Conservation (phyloP, 2,113 vertebrate species). For the Oenanthe melanoleuca region DNA sequence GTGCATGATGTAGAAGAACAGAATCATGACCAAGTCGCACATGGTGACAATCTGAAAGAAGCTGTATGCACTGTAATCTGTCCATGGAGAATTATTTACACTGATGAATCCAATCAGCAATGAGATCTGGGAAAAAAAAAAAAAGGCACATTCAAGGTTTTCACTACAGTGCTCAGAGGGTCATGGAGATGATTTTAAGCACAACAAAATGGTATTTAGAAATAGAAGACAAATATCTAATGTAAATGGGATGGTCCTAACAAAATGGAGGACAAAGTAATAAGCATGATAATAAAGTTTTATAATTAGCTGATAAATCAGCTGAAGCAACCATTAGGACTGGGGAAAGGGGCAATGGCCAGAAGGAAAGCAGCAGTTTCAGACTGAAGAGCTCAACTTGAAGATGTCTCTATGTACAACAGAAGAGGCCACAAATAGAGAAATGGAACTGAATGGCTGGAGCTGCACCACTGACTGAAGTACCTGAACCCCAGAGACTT, state of each 20-base stretch:
- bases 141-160: not conserved
- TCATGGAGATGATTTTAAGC: not conserved
- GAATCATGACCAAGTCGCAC: conserved; percentile 87
- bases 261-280: not conserved
- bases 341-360: not conserved
- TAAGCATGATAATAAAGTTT: not conserved
- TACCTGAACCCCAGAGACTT: not conserved
- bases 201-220: not conserved
- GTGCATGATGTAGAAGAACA: conserved; percentile 88
- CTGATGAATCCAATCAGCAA: conserved; percentile 89
- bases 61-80: conserved; percentile 76
- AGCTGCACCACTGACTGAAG: not conserved
- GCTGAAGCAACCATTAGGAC: not conserved
- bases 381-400: not conserved
- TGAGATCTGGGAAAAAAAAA: conserved; percentile 72
- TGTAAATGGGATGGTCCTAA: not conserved
- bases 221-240: not conserved
- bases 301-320: not conserved
- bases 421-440: not conserved
- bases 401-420: not conserved
- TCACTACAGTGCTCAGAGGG: not conserved
- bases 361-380: not conserved
- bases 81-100: conserved; percentile 73
- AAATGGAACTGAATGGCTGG: not conserved
- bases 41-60: conserved; percentile 90